Conservation (phyloP, 2,888 invertebrate species). For the Xylocampa areola region DNA sequence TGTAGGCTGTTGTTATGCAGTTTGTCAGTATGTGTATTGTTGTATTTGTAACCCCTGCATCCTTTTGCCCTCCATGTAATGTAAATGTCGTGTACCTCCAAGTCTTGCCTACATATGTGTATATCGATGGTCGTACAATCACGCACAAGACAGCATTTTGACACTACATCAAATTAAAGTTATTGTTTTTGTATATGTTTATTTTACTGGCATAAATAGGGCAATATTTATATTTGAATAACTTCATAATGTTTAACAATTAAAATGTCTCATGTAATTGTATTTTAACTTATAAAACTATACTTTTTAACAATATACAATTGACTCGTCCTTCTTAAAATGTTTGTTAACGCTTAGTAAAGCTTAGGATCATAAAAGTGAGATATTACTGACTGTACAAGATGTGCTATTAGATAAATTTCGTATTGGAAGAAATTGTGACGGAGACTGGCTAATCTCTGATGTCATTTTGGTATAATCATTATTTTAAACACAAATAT, state of each 20-base stretch:
- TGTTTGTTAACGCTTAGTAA: too few species aligned
- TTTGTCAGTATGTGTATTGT: background rate
- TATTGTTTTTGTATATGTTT: background rate
- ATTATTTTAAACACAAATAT: background rate
- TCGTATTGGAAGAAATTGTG: background rate
- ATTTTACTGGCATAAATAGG: constrained; percentile 23
- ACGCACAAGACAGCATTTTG: constrained; percentile 10
- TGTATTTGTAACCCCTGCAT: background rate
- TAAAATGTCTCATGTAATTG: too few species aligned
- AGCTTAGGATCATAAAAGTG: too few species aligned
- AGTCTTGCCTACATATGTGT: constrained; percentile 4
- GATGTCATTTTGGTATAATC: too few species aligned
- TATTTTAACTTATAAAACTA: too few species aligned
- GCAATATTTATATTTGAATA: background rate
- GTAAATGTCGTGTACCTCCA: constrained; percentile 7
- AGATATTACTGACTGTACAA: constrained; percentile 13
- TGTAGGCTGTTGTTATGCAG: background rate
- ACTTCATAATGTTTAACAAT: background rate
- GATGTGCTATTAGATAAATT: too few species aligned
- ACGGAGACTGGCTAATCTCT: background rate
- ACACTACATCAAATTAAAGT: constrained; percentile 3
- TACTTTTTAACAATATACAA: too few species aligned
- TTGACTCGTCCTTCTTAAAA: too few species aligned
- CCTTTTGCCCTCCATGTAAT: too few species aligned
- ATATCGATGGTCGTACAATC: constrained; percentile 8